Percentiles rank a stretch among this genome's conserved stretches.
Evolutionary conservation across 2,888 invertebrate genomes (phyloP).

Genomic region (Agrochola lychnidis): DNA sequence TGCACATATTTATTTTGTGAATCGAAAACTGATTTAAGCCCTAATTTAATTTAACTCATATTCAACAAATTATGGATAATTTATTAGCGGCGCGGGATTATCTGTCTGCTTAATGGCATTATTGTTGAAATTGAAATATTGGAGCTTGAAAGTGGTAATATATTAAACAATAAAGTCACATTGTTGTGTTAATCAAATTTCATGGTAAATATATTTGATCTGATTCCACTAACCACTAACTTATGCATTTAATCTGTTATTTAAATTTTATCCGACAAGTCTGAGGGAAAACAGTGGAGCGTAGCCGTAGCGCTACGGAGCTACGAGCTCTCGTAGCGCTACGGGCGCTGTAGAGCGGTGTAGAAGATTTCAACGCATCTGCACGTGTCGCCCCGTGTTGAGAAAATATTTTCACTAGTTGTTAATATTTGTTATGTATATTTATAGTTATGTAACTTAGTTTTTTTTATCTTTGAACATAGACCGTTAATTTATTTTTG

Average conservation of each 20-base stretch:
- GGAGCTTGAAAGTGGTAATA: constrained; percentile 2
- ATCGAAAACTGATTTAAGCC: constrained; percentile 47
- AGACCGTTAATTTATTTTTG: not conserved
- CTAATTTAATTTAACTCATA: constrained; percentile 42
- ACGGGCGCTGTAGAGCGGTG: constrained; percentile 30
- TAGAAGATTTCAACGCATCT: constrained; percentile 69
- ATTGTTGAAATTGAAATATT: constrained; percentile 49
- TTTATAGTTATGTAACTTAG: constrained; percentile 8
- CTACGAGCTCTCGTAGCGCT: constrained; percentile 65
- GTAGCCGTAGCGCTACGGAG: constrained; percentile 65
- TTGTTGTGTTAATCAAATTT: constrained; percentile 2
- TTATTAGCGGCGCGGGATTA: constrained; percentile 46
- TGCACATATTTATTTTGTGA: constrained; percentile 40
- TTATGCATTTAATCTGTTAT: constrained; percentile 45
- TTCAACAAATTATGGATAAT: constrained; percentile 46
- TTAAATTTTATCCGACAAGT: constrained; percentile 35
- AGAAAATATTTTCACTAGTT: constrained; percentile 23
- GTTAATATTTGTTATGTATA: constrained; percentile 3
- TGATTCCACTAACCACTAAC: constrained; percentile 11
- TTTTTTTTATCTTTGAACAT: not conserved
- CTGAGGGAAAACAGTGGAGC: constrained; percentile 31
- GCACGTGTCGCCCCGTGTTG: constrained; percentile 13
- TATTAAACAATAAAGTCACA: constrained; percentile 11
- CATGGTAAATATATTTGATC: constrained; percentile 12
- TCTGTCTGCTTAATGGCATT: constrained; percentile 25